A percentile compares a stretch with the other conserved stretches of the same genome.
Conservation (phyloP, 2,888 invertebrate species). For the Tridacna gigas region DNA sequence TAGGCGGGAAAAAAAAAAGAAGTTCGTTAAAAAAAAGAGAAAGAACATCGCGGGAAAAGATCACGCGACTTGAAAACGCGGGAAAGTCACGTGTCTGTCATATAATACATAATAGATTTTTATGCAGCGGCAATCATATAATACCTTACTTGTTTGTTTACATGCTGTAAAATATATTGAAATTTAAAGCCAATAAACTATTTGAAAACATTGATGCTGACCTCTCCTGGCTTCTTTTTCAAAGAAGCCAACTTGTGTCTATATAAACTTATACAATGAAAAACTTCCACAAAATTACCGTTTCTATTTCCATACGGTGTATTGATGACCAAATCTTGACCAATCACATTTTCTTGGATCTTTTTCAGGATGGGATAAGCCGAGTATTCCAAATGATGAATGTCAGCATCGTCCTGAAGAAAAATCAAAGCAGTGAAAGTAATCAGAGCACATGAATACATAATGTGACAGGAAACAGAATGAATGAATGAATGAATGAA, state of each 20-base stretch:
- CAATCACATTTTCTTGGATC: constrained; percentile 60
- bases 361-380: constrained; percentile 47
- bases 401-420: constrained; percentile 11
- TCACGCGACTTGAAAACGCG: too few relatives aligned
- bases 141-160: too few relatives aligned
- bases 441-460: neutral
- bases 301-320: constrained; percentile 56
- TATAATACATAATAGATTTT: too few relatives aligned
- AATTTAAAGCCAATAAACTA: too few relatives aligned
- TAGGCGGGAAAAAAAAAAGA: too few relatives aligned
- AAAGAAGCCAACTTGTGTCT: neutral
- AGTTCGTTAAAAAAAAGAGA: too few relatives aligned
- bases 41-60: too few relatives aligned
- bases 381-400: constrained; percentile 21
- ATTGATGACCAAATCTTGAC: constrained; percentile 49
- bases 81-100: too few relatives aligned
- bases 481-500: neutral
- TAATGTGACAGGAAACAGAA: neutral
- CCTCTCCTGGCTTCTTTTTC: too few relatives aligned
- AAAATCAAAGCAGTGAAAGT: neutral
- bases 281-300: constrained; percentile 54
- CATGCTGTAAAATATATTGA: too few relatives aligned
- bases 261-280: neutral
- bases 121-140: too few relatives aligned
- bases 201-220: too few relatives aligned